Percentiles rank a stretch among this genome's conserved stretches.
Conservation (phyloP, 2,797 vertebrate genomes). For the Emys orbicularis region DNA sequence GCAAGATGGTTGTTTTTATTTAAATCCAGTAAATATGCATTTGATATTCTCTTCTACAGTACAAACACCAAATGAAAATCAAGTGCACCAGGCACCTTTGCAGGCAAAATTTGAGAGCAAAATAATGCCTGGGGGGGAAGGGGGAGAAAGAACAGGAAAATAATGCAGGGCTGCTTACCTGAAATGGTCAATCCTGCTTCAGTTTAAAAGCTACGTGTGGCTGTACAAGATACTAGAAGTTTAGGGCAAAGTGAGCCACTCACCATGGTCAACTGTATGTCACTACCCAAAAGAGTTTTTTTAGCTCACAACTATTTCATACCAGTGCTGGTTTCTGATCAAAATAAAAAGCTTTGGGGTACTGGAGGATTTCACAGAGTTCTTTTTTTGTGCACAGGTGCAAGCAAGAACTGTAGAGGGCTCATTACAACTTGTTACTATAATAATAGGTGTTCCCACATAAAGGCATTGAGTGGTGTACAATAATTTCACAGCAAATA, state of each 20-base stretch:
- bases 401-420: background rate
- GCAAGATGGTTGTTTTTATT: background rate
- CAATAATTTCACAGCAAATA: background rate
- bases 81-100: background rate
- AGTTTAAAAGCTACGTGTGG: slow-evolving; percentile 4
- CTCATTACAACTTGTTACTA: background rate
- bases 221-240: background rate
- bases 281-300: background rate
- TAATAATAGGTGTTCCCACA: background rate
- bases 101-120: background rate
- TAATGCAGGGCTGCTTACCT: background rate
- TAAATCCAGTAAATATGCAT: background rate
- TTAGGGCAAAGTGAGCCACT: background rate
- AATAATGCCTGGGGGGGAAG: background rate
- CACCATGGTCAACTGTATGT: background rate
- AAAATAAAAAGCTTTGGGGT: background rate
- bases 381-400: background rate
- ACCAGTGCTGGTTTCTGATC: background rate
- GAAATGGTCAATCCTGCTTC: background rate
- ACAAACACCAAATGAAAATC: slow-evolving; percentile 8
- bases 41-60: background rate
- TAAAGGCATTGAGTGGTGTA: background rate
- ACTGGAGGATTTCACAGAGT: background rate
- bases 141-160: background rate
- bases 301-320: background rate